phyloP scores from a whole-genome alignment of 2,113 vertebrate genomes.

The Corvus cornix region DNA sequence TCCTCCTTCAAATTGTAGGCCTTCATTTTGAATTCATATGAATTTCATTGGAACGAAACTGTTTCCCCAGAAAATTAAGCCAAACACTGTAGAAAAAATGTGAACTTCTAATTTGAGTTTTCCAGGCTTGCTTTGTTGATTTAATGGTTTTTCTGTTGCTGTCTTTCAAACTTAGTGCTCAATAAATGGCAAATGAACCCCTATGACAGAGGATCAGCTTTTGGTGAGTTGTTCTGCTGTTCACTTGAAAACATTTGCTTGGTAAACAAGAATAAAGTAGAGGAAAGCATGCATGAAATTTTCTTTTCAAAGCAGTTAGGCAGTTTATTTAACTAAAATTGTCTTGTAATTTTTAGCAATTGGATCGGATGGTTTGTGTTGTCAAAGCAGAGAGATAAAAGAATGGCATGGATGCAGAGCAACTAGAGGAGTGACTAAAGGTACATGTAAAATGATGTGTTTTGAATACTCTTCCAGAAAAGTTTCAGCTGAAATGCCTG shows the following conservation, averaged over 20 bases:
- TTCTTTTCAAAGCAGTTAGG: not conserved
- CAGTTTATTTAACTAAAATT: not conserved
- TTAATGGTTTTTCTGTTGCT: not conserved
- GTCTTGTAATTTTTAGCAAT: constrained; percentile 81
- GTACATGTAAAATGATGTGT: constrained; percentile 55
- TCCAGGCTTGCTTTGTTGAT: not conserved
- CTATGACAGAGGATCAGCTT: constrained; percentile 92
- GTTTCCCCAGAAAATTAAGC: not conserved
- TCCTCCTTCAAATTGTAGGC: not conserved
- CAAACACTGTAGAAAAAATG: not conserved
- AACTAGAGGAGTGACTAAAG: constrained; percentile 90
- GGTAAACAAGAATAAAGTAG: not conserved
- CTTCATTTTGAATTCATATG: not conserved
- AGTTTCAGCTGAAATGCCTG: not conserved
- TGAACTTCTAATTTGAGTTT: not conserved
- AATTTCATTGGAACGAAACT: not conserved
- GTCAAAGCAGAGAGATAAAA: constrained; percentile 97
- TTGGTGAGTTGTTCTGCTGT: constrained; percentile 80
- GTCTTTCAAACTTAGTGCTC: constrained; percentile 79
- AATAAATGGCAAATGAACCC: constrained; percentile 99
- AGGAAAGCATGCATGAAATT: not conserved
- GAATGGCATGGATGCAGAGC: constrained; percentile 98
- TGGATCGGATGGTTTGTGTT: constrained; percentile 92
- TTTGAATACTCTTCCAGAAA: not conserved
- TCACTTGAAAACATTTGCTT: not conserved